Evolutionary conservation across 2,797 vertebrate genomes (phyloP).

Genomic region (Oreochromis grahami): DNA sequence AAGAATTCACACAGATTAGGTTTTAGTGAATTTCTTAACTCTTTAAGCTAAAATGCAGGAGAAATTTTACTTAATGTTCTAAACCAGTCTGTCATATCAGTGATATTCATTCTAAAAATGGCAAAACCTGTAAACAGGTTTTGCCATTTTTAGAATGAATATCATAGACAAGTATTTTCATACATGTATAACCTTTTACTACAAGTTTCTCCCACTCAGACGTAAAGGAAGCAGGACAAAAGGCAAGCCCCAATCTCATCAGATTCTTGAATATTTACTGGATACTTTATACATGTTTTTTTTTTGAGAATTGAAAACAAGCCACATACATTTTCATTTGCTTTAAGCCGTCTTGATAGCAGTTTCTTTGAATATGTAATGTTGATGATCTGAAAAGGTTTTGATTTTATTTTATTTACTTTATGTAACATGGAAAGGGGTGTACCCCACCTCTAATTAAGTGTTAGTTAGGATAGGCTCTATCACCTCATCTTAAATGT

Average conservation of each 20-base stretch:
- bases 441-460: not conserved
- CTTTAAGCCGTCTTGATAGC: not conserved
- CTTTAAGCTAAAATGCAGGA: not conserved
- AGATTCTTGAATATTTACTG: not conserved
- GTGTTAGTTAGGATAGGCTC: not conserved
- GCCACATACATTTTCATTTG: not conserved
- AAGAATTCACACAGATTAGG: not conserved
- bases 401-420: not conserved
- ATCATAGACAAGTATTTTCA: not conserved
- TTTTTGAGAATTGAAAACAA: not conserved
- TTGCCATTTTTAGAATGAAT: not conserved
- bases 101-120: no score
- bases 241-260: not conserved
- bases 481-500: not conserved
- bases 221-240: not conserved
- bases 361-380: not conserved
- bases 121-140: not conserved
- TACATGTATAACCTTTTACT: not conserved
- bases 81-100: not conserved
- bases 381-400: not conserved
- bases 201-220: not conserved
- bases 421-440: not conserved
- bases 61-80: not conserved
- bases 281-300: not conserved
- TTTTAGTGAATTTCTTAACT: not conserved